These are phyloP conservation scores for Clivina fossor DNA, from an alignment of 2,888 invertebrate genomes.

Conservation along the genomic window DNA sequence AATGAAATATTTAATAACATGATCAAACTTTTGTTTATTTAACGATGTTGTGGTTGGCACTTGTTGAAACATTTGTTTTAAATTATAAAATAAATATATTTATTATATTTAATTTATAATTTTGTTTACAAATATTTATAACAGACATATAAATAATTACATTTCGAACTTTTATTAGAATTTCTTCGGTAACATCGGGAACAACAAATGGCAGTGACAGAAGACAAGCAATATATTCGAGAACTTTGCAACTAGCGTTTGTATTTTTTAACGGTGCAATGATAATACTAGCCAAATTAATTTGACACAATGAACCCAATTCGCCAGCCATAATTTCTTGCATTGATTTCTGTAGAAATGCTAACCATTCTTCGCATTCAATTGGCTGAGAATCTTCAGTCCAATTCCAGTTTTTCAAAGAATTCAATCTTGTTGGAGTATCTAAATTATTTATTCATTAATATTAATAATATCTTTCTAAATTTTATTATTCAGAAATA, in stretches of 20 bases:
- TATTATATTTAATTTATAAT: slow-evolving; percentile 1
- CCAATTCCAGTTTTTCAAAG: slow-evolving; percentile 44
- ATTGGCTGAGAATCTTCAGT: slow-evolving; percentile 63
- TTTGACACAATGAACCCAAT: slow-evolving; percentile 70
- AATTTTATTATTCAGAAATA: no score
- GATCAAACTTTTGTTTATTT: neutral
- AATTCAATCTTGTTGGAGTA: slow-evolving; percentile 30
- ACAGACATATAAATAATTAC: slow-evolving; percentile 41
- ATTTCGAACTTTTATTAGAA: slow-evolving; percentile 56
- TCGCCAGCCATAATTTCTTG: slow-evolving; percentile 82
- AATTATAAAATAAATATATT: neutral
- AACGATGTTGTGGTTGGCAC: no score
- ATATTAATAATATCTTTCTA: neutral
- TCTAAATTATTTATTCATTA: neutral
- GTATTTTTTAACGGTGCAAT: slow-evolving; percentile 66
- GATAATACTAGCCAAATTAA: slow-evolving; percentile 61
- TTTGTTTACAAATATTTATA: slow-evolving; percentile 9
- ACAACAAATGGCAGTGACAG: slow-evolving; percentile 66
- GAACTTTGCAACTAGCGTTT: slow-evolving; percentile 62
- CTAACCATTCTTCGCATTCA: slow-evolving; percentile 86
- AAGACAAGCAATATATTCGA: slow-evolving; percentile 65
- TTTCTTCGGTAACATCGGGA: slow-evolving; percentile 51
- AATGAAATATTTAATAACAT: slow-evolving; percentile 12
- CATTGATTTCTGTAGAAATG: slow-evolving; percentile 77
- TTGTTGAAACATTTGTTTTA: no score